Conservation (phyloP, 1,140 invertebrate genomes). For the Drosophila pseudoananassae region DNA sequence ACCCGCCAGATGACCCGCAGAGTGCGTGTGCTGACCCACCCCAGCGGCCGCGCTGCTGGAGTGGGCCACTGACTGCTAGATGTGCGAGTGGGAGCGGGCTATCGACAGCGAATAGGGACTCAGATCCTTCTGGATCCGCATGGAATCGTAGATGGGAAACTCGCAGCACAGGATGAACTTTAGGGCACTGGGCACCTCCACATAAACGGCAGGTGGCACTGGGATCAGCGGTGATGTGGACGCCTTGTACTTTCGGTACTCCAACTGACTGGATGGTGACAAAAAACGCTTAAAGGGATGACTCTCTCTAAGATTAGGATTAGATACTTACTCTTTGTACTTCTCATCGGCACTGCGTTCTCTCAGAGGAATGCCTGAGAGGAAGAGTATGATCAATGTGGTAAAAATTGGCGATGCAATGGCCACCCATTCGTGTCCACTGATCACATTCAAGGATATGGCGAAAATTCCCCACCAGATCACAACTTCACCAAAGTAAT, state of each 20-base stretch:
- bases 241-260: conserved; percentile 93
- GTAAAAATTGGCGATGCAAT: conserved; percentile 95
- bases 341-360: conserved; percentile 94
- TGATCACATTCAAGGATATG: conserved; percentile 93
- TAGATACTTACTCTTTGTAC: conserved; percentile 90
- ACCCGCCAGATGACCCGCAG: conserved; percentile 35
- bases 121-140: conserved; percentile 88
- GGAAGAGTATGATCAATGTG: conserved; percentile 93
- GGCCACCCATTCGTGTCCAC: conserved; percentile 91
- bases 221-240: conserved; percentile 95
- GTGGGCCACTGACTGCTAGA: conserved; percentile 85
- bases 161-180: conserved; percentile 94
- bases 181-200: conserved; percentile 91
- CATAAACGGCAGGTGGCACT: conserved; percentile 92
- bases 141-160: conserved; percentile 92
- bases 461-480: conserved; percentile 97
- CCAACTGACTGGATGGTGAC: conserved; percentile 87
- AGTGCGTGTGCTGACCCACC: conserved; percentile 60
- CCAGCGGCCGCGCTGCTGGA: conserved; percentile 67
- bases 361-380: conserved; percentile 93
- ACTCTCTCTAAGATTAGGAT: not conserved
- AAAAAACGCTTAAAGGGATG: conserved; percentile 65
- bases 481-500: conserved; percentile 97
- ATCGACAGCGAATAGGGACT: conserved; percentile 91
- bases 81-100: conserved; percentile 91